A percentile compares a stretch with the other conserved stretches of the same genome.
Conservation (phyloP, 2,113 vertebrate species). For the Cricetomys ansorgei region DNA sequence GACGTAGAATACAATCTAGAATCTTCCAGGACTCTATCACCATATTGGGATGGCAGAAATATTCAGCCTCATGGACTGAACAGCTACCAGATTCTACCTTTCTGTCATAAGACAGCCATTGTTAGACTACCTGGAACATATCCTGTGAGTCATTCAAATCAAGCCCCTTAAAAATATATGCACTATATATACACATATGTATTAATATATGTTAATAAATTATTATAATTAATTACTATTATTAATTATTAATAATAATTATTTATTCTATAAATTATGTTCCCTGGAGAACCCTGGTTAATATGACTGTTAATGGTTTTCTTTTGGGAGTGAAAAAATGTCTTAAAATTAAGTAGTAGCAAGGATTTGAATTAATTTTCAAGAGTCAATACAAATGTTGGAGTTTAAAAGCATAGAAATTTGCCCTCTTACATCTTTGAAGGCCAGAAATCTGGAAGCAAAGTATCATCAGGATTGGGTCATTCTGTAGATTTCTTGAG, state of each 20-base stretch:
- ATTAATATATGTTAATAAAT: not conserved
- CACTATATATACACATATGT: not conserved
- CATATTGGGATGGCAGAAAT: not conserved
- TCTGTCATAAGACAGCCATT: not conserved
- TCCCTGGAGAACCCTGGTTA: not conserved
- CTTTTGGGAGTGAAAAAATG: not conserved
- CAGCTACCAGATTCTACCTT: not conserved
- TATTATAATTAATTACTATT: too few species aligned
- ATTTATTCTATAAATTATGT: not conserved
- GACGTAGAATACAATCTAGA: not conserved
- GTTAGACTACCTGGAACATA: not conserved
- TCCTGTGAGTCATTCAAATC: not conserved
- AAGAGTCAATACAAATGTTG: not conserved
- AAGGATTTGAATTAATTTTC: not conserved
- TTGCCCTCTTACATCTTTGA: not conserved
- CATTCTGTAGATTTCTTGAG: not conserved
- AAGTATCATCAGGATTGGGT: not conserved
- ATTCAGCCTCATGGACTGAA: not conserved
- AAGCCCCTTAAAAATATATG: not conserved
- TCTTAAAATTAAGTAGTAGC: not conserved
- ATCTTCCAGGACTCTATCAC: not conserved
- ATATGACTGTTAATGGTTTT: not conserved
- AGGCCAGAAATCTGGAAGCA: not conserved
- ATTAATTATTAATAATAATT: too few species aligned
- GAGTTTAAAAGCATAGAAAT: not conserved